These are phyloP conservation scores for Tenualosa thibaudeaui DNA, from an alignment of 2,797 vertebrate species.

Conservation along the genomic window DNA sequence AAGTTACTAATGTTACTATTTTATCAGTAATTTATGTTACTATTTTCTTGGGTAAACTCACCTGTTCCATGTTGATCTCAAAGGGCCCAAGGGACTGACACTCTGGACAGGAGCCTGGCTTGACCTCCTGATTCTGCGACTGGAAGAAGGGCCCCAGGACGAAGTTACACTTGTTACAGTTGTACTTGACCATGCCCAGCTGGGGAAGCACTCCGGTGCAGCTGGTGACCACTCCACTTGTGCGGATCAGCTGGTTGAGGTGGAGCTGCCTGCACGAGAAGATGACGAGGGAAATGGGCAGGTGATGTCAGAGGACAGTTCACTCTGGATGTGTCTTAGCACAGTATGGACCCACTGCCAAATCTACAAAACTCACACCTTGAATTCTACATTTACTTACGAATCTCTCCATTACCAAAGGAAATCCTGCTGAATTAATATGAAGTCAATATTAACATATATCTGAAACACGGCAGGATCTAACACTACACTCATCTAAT, in stretches of 20 bases:
- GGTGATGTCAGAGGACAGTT: background rate
- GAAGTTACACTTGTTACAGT: conserved; percentile 95
- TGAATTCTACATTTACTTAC: too few species aligned
- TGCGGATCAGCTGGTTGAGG: conserved; percentile 96
- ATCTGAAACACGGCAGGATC: background rate
- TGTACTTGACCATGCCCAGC: conserved; percentile 97
- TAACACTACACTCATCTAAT: too few species aligned
- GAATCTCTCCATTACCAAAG: too few species aligned
- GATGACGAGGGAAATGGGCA: background rate
- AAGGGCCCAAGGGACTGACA: conserved; percentile 95
- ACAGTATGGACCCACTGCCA: background rate
- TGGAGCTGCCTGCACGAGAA: conserved; percentile 85
- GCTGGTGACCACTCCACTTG: conserved; percentile 93
- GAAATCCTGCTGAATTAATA: too few species aligned
- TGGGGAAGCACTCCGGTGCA: conserved; percentile 94
- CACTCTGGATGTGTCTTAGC: background rate
- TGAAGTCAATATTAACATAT: background rate
- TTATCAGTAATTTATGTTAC: too few species aligned
- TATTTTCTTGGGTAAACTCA: conserved; percentile 54
- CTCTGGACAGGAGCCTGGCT: conserved; percentile 96
- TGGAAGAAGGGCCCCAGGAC: conserved; percentile 95
- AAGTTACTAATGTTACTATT: too few species aligned
- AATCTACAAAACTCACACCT: background rate
- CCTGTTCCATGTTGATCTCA: conserved; percentile 99
- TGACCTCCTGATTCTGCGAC: conserved; percentile 98